These are phyloP conservation scores for Tillus elongatus DNA, from an alignment of 2,888 invertebrate species.

Conservation along the genomic window DNA sequence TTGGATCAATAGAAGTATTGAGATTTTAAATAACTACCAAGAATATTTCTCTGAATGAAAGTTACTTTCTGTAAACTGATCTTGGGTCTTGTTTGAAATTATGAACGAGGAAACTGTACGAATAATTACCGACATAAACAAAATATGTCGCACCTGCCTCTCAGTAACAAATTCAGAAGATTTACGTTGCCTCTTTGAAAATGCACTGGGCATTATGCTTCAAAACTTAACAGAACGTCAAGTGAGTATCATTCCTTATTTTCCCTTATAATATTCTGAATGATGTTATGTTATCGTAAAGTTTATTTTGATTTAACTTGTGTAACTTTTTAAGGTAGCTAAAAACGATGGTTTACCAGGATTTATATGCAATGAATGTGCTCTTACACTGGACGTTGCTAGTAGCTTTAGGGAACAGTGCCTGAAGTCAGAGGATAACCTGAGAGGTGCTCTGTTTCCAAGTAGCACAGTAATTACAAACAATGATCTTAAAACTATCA, in stretches of 20 bases:
- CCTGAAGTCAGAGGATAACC: constrained; percentile 28
- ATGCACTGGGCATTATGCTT: constrained; percentile 26
- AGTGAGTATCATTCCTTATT: too few species aligned
- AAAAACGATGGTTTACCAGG: constrained; percentile 32
- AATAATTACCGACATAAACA: constrained; percentile 27
- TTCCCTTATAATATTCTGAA: too few species aligned
- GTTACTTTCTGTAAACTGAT: too few species aligned
- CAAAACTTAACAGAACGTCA: constrained; percentile 24
- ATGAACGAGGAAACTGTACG: constrained; percentile 9
- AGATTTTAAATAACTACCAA: too few species aligned
- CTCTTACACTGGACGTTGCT: constrained; percentile 28
- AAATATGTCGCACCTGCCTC: constrained; percentile 35
- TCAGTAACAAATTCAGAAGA: constrained; percentile 29
- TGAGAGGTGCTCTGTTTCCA: constrained; percentile 21
- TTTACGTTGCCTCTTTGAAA: constrained; percentile 28
- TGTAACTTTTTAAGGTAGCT: constrained; percentile 30
- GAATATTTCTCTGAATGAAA: too few species aligned
- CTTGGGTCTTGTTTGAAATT: too few species aligned
- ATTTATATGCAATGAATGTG: constrained; percentile 32
- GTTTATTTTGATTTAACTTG: too few species aligned
- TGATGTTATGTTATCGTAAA: too few species aligned
- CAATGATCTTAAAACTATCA: constrained; percentile 11
- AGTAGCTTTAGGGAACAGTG: constrained; percentile 34
- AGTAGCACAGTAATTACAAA: constrained; percentile 6
- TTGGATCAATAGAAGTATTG: too few species aligned